Evolutionary conservation across 2,888 invertebrate genomes (phyloP).

Genomic region (Zonitis immaculata): DNA sequence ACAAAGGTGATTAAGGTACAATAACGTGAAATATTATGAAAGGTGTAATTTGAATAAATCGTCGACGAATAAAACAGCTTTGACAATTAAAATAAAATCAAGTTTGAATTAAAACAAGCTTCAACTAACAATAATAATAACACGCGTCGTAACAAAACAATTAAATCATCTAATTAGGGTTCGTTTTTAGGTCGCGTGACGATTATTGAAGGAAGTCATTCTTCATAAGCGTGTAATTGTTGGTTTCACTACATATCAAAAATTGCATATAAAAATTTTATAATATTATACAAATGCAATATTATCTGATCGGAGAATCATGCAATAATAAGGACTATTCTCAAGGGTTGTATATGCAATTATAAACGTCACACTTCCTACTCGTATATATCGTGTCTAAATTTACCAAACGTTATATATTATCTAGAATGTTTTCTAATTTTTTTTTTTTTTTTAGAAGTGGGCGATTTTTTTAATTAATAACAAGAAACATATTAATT

Average conservation of each 20-base stretch:
- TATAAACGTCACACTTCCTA: conserved; percentile 27
- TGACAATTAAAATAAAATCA: conserved; percentile 35
- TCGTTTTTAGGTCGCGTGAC: conserved; percentile 32
- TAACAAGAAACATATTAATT: conserved; percentile 13
- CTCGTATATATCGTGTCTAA: conserved; percentile 23
- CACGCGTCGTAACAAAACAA: conserved; percentile 32
- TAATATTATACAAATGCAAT: conserved; percentile 32
- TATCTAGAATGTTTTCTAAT: too few relatives aligned
- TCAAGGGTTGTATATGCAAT: conserved; percentile 33
- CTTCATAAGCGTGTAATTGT: conserved; percentile 38
- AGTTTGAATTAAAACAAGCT: conserved; percentile 28
- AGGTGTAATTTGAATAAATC: conserved; percentile 18
- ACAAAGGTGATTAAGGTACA: conserved; percentile 8
- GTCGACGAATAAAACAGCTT: conserved; percentile 16
- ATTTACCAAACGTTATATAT: too few relatives aligned
- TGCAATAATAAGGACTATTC: conserved; percentile 34
- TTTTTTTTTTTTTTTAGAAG: too few relatives aligned
- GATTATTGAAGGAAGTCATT: conserved; percentile 36
- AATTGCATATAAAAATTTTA: conserved; percentile 33
- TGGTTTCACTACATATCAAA: conserved; percentile 35
- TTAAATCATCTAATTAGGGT: conserved; percentile 31
- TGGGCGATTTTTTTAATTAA: too few relatives aligned
- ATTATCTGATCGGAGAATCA: conserved; percentile 33
- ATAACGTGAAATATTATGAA: conserved; percentile 12
- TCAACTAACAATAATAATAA: too few relatives aligned